phyloP scores from a whole-genome alignment of 2,113 vertebrate species.

The Nerophis lumbriciformis region DNA sequence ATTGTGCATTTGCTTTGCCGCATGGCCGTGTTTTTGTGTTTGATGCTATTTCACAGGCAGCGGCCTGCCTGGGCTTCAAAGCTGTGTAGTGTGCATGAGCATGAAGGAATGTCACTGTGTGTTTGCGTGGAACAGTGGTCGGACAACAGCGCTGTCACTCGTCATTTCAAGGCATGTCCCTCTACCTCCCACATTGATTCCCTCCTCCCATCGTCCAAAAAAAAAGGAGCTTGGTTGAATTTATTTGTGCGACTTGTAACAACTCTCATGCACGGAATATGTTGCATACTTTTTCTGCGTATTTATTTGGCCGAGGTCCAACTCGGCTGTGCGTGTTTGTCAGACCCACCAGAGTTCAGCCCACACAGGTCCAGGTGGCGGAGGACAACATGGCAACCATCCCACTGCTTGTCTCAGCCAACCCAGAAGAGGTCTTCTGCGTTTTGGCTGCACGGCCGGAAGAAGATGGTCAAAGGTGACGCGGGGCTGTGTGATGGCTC shows the following conservation, averaged over 20 bases:
- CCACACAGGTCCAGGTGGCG: constrained; percentile 53
- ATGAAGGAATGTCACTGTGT: constrained; percentile 64
- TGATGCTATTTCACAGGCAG: constrained; percentile 71
- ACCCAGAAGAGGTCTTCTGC: constrained; percentile 69
- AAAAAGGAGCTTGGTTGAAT: constrained; percentile 51
- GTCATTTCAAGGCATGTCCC: constrained; percentile 62
- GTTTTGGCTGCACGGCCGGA: constrained; percentile 62
- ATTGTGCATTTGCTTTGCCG: constrained; percentile 67
- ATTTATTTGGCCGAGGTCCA: constrained; percentile 17
- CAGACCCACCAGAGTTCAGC: constrained; percentile 75
- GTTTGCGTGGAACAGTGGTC: constrained; percentile 59
- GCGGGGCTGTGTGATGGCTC: constrained; percentile 53
- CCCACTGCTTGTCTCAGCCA: constrained; percentile 68
- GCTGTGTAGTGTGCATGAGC: constrained; percentile 56
- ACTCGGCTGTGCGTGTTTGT: constrained; percentile 27
- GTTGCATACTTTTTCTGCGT: constrained; percentile 18
- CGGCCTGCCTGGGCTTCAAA: constrained; percentile 67
- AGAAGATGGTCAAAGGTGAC: constrained; percentile 71
- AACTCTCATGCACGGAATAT: constrained; percentile 40
- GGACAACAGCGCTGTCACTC: constrained; percentile 68
- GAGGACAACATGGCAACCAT: constrained; percentile 65
- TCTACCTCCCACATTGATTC: constrained; percentile 26
- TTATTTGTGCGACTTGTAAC: constrained; percentile 55
- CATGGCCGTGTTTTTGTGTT: constrained; percentile 63
- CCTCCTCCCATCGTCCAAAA: constrained; percentile 30